Percentiles rank a stretch among this genome's conserved stretches.
Evolutionary conservation across 2,113 vertebrate genomes (phyloP).

Genomic region (Danionella cerebrum): DNA sequence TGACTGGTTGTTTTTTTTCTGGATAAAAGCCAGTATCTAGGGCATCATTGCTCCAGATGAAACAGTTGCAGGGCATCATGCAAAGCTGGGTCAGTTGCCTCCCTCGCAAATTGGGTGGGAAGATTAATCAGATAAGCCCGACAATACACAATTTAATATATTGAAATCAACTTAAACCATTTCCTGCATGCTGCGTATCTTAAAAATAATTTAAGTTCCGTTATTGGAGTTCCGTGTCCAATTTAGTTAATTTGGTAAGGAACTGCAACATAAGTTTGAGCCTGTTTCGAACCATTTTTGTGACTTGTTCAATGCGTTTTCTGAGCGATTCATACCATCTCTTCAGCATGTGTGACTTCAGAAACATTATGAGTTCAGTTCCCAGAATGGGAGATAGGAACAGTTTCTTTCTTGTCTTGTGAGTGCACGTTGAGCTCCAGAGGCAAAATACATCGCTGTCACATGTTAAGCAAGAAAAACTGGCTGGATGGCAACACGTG

Average conservation of each 20-base stretch:
- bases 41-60: conserved; percentile 38
- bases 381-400: neutral
- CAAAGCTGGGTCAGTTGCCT: neutral
- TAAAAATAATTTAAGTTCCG: no score
- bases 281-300: no score
- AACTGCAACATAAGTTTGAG: no score
- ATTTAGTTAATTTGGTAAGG: no score
- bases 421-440: conserved; percentile 17
- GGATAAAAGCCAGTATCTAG: conserved; percentile 54
- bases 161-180: neutral
- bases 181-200: neutral
- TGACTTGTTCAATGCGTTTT: no score
- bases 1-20: conserved; percentile 11
- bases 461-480: conserved; percentile 51
- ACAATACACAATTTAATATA: neutral
- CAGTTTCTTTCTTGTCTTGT: neutral
- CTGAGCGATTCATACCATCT: no score
- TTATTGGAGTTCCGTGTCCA: no score
- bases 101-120: neutral
- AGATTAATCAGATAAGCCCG: neutral
- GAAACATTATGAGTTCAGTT: no score
- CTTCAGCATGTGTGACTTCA: no score
- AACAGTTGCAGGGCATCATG: conserved; percentile 1
- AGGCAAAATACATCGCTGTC: conserved; percentile 24
- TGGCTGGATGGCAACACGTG: conserved; percentile 50